Evolutionary conservation across 2,797 vertebrate species (phyloP), one percentile per base, ranked within the genome.

Genomic region (Rhinella marina): DNA sequence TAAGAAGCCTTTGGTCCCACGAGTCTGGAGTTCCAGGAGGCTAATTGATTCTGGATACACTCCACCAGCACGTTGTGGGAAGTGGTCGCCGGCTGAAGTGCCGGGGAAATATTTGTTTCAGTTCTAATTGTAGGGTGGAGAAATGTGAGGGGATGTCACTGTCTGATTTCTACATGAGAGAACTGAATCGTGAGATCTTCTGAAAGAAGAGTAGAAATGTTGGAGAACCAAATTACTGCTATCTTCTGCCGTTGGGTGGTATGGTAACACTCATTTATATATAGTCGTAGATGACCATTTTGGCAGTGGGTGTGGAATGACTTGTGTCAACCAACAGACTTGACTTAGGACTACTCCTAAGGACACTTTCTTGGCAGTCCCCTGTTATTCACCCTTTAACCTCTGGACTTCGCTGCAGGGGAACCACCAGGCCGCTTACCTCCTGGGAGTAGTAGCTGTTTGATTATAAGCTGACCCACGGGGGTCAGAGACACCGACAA

Each of bases 21-120:
- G 86, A 56, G 82, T 32, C 64, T 27, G 16, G 1, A 12, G n/a
- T 79, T 59, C 27, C 3, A 72, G 21, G 64, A 54, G 16, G 48
- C n/a, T 88, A 88, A 88, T 85, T 62, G 87, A 81, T 88, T 85
- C 87, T 25, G 82, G 87, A 88, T 52, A 75, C 25, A 29, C 41
- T 79, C n/a, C 75, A 62, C 85, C 66, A 85, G 82, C 76, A 32
- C 7, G 80, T 75, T 85, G 82, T 79, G 72, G 66, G 50, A 72
- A 68, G 81, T 62, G 76, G 76, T 80, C 59, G 19, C 25, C 29
- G 66, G 32, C 23, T 54, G 27, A 16, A 19, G 19, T 61, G 78
- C 56, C 41, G 56, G 56, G 76, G 29, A 61, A 81, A 81, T 61
- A 62, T 81, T 62, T 81, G 16, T 21, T 62, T 81, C 5, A 7